Percentiles rank a stretch among this genome's conserved stretches.
Conservation (phyloP, 2,888 invertebrate species). For the Chaetogeoica ovagalla region DNA sequence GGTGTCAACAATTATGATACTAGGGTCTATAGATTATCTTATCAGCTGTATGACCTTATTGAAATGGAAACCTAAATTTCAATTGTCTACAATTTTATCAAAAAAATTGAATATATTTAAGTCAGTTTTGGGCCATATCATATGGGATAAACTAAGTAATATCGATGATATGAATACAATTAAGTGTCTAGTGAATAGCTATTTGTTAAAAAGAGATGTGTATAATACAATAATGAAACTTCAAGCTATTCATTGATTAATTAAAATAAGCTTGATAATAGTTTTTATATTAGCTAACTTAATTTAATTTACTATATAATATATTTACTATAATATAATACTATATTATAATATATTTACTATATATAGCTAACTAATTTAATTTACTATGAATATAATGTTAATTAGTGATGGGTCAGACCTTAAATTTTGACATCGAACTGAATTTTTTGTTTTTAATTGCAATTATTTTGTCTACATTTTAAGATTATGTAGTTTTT, state of each 20-base stretch:
- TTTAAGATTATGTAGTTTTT: too few species aligned
- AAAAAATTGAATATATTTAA: constrained; percentile 35
- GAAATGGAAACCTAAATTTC: constrained; percentile 38
- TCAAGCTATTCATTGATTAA: not conserved
- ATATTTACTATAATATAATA: too few species aligned
- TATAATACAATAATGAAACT: constrained; percentile 19
- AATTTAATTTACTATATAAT: too few species aligned
- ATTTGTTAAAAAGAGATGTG: constrained; percentile 10
- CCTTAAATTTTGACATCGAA: too few species aligned
- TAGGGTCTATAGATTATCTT: constrained; percentile 34
- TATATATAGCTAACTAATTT: too few species aligned
- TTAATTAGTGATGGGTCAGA: too few species aligned
- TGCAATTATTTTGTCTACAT: too few species aligned
- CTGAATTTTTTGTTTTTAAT: too few species aligned
- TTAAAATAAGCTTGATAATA: too few species aligned
- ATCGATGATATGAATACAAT: constrained; percentile 13
- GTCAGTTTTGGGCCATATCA: constrained; percentile 10
- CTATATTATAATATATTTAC: too few species aligned
- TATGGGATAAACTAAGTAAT: constrained; percentile 23
- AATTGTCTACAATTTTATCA: not conserved
- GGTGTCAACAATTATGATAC: constrained; percentile 17
- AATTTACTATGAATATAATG: too few species aligned
- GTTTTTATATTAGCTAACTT: too few species aligned
- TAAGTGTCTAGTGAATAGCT: constrained; percentile 26
- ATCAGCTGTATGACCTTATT: constrained; percentile 18